These are phyloP conservation scores for Chascanopsetta lugubris DNA, from an alignment of 2,113 vertebrate species.

Conservation along the genomic window DNA sequence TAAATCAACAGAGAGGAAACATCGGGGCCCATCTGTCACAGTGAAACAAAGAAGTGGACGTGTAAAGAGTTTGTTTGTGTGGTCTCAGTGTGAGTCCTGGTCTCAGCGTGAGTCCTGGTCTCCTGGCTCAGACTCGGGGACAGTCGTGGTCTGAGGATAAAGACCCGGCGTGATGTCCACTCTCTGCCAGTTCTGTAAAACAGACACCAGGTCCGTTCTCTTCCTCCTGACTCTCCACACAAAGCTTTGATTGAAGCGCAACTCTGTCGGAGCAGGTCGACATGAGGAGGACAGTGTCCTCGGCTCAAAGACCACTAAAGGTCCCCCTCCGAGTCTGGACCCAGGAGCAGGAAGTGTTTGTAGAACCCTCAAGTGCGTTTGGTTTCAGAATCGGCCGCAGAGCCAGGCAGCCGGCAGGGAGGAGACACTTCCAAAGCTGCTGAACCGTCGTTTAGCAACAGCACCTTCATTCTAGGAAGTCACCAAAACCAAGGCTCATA, in stretches of 20 bases:
- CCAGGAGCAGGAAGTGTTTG: constrained; percentile 45
- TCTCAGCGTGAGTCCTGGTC: constrained; percentile 10
- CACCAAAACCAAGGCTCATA: background rate
- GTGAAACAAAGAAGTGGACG: constrained; percentile 37
- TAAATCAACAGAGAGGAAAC: constrained; percentile 46
- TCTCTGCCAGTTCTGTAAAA: constrained; percentile 15
- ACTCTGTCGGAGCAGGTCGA: constrained; percentile 42
- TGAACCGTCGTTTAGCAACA: constrained; percentile 50
- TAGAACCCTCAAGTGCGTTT: constrained; percentile 39
- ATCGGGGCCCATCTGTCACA: constrained; percentile 10
- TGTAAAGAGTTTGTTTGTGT: constrained; percentile 29
- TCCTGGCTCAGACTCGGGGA: background rate
- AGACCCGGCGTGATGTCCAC: constrained; percentile 21
- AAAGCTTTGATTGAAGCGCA: constrained; percentile 29
- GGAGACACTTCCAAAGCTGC: constrained; percentile 39
- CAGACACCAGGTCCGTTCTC: constrained; percentile 38
- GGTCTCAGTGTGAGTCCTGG: constrained; percentile 13
- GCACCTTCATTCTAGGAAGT: constrained; percentile 53
- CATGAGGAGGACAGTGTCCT: constrained; percentile 36
- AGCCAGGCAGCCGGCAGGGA: constrained; percentile 8
- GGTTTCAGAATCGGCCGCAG: constrained; percentile 41
- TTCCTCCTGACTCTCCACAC: constrained; percentile 26
- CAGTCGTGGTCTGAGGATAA: constrained; percentile 31
- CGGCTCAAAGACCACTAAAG: constrained; percentile 44
- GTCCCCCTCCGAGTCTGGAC: constrained; percentile 18